Evolutionary conservation across 2,888 invertebrate species (phyloP), one percentile per base, ranked within the genome.

Genomic region (Deladenus siricidicola): DNA sequence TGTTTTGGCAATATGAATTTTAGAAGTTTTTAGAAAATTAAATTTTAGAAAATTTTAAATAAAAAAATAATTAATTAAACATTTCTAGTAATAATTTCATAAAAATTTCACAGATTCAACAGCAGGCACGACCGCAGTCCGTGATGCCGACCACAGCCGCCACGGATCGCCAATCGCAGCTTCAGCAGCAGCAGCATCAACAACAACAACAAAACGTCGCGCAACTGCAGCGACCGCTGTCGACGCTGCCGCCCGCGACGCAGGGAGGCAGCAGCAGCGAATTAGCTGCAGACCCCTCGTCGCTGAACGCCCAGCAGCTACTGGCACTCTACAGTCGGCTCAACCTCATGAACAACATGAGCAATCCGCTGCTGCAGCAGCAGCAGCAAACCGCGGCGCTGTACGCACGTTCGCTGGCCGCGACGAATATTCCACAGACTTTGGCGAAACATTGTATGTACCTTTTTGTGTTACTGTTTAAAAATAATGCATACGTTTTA

Each of bases 241-340:
- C 28, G 50, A 29, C 14, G 14, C n/a, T 28, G 24, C n/a, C 50
- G 8, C 8, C 39, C 39, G 39, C 8, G 8, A 34, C 39, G 14
- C 8, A 6, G 39, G 39, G 39, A 10, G 39, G 8, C 19, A 49
- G 29, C 49, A 49, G 19, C 50, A 26, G 23, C 26, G 19, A 3
- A 21, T 14, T 3, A 19, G n/a, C 30, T 8, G 28, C 19, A 26
- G 26, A 19, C 19, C 17, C n/a, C 6, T n/a, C 6, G 26, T 34
- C 39, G 14, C n/a, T n/a, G n/a, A n/a, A n/a, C n/a, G 39, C 39
- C 14, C 8, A 34, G 14, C 39, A 34, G 24, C n/a, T 53, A 4
- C 24, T 53, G 34, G 53, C 53, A 24, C 24, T 53, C 42, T 53
- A 34, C 39, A 53, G 34, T n/a, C 30, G 50, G 26, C 50, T 2